These are phyloP conservation scores for Noturus placidus DNA, from an alignment of 2,113 vertebrate species.

Conservation along the genomic window DNA sequence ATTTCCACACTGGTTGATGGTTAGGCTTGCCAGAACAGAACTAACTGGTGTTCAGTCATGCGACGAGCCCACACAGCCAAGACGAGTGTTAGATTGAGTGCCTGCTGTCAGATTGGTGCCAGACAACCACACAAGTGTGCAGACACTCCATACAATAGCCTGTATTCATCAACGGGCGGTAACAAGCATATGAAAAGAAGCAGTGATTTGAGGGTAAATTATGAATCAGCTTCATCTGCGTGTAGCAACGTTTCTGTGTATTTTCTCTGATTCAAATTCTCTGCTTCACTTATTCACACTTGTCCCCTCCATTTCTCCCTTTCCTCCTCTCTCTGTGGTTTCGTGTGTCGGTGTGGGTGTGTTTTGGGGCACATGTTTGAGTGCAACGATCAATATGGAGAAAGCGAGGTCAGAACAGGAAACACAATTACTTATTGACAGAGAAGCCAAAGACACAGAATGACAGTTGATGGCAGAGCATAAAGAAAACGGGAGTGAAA, in stretches of 20 bases:
- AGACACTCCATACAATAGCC: background rate
- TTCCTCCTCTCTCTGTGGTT: constrained; percentile 21
- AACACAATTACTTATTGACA: constrained; percentile 79
- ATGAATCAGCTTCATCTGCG: background rate
- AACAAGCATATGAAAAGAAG: background rate
- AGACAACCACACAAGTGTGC: constrained; percentile 11
- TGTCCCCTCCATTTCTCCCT: constrained; percentile 56
- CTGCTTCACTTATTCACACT: constrained; percentile 24
- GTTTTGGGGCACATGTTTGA: constrained; percentile 68
- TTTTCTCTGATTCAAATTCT: constrained; percentile 40
- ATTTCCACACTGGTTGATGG: constrained; percentile 14
- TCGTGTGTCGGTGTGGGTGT: constrained; percentile 16
- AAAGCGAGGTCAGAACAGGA: constrained; percentile 58
- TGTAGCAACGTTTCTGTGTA: background rate
- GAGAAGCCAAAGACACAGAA: constrained; percentile 71
- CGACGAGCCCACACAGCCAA: background rate
- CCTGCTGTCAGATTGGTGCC: background rate
- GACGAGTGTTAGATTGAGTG: constrained; percentile 1
- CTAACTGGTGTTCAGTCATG: constrained; percentile 12
- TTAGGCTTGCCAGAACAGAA: constrained; percentile 12
- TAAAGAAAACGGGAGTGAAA: constrained; percentile 42
- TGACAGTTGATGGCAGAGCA: constrained; percentile 50
- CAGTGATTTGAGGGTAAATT: background rate
- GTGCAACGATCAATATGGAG: constrained; percentile 71
- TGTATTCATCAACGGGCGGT: background rate